Base-by-base conservation (phyloP, 2,113 vertebrate species). In the Vulpes ferrilata region DNA sequence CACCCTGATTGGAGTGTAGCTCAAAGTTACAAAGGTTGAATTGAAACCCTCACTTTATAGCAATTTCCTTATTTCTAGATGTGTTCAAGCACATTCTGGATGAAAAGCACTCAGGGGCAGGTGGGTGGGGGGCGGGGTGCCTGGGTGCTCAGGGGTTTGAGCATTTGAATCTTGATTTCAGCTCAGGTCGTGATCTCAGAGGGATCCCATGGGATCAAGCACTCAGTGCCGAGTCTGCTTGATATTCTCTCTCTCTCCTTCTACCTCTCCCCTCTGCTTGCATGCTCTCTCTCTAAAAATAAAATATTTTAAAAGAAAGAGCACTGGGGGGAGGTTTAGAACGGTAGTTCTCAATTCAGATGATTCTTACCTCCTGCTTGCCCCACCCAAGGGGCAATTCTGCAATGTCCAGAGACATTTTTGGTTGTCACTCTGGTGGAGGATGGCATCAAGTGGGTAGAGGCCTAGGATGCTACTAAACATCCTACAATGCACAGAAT, bases 31-130 rank as follows among this genome's bases (percentile, higher is more conserved):
- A 38, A 20, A 62, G 23, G 57, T 93, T 69, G 84, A 76, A 78
- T 55, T 60, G 25, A 35, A 91, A 43, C 17, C 3, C 16, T 93
- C 35, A 64, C 43, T 65, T 79, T 57, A 59, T 23, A 57, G 51
- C 12, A 62, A 64, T 53, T 35, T 93, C 38, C 35, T 30, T 60
- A 35, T 64, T 22, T 43, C 27, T 74, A 51, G 9, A 86, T 76
- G 17, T n/a, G 23, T 74, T 90, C 22, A 93, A 76, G 48, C 20
- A 88, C 25, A 91, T 60, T 96, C n/a, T 76, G 78, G 43, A 76
- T 7, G 38, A 62, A 55, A 95, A 64, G 11, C n/a, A 11, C 38
- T 60, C 43, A 43, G 43, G 43, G 5, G 78, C 43, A 43, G 43
- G 43, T 43, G 43, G 43, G 43, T 43, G 57, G 2, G 17, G 57